Percentiles rank a stretch among this genome's conserved stretches.
Evolutionary conservation across 1,140 invertebrate species (phyloP).

Genomic region (Leptoteleia sp.): DNA sequence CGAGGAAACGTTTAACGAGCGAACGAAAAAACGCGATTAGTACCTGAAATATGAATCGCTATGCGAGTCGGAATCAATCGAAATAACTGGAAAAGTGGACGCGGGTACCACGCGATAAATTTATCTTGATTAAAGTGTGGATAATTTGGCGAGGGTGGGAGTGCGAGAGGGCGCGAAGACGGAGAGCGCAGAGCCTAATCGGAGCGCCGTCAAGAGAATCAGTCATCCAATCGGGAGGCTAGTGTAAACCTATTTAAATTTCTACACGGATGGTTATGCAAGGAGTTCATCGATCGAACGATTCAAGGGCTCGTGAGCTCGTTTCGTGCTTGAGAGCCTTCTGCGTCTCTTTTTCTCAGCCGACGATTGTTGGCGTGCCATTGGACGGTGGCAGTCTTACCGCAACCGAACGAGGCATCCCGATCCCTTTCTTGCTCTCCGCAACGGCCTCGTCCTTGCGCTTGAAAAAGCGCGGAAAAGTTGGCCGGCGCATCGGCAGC

Average conservation of each 20-base stretch:
- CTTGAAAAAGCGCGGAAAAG: constrained; percentile 59
- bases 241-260: constrained; percentile 45
- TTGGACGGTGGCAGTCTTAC: constrained; percentile 33
- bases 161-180: too few species aligned
- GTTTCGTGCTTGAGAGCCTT: constrained; percentile 60
- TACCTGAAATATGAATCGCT: too few species aligned
- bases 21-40: too few species aligned
- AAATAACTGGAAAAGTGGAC: too few species aligned
- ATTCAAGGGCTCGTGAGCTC: constrained; percentile 61
- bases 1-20: too few species aligned
- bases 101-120: too few species aligned
- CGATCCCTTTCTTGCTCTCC: constrained; percentile 39
- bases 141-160: too few species aligned
- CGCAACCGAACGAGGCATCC: constrained; percentile 45
- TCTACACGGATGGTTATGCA: constrained; percentile 60
- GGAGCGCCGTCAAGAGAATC: constrained; percentile 41
- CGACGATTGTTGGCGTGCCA: constrained; percentile 50
- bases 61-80: too few species aligned
- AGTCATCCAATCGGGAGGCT: constrained; percentile 25
- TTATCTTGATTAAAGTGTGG: too few species aligned
- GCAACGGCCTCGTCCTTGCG: constrained; percentile 56
- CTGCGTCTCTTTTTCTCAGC: constrained; percentile 50
- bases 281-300: constrained; percentile 60
- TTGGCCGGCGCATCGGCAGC: constrained; percentile 11
- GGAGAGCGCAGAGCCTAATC: too few species aligned